phyloP scores from a whole-genome alignment of 2,888 invertebrate species.

The Gerris lacustris region DNA sequence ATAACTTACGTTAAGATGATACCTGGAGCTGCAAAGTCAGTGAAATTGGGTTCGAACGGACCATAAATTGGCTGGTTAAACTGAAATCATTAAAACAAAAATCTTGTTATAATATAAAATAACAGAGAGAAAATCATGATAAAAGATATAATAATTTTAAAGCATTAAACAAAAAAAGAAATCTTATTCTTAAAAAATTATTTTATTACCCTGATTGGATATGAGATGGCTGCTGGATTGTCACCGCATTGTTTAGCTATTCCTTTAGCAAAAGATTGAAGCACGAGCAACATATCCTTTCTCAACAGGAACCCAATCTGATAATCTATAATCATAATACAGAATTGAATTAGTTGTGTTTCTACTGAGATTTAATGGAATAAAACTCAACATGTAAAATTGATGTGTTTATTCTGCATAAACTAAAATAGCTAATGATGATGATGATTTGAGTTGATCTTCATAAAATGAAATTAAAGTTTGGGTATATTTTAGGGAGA shows the following conservation, averaged over 20 bases:
- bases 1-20: constrained; percentile 67
- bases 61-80: constrained; percentile 66
- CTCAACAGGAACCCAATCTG: constrained; percentile 72
- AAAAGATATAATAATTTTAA: too few relatives aligned
- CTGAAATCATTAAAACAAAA: constrained; percentile 37
- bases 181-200: too few relatives aligned
- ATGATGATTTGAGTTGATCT: too few relatives aligned
- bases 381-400: too few relatives aligned
- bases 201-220: constrained; percentile 49
- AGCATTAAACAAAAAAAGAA: too few relatives aligned
- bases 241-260: constrained; percentile 51
- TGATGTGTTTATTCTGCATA: too few relatives aligned
- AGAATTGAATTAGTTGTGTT: neutral
- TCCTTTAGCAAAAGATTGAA: constrained; percentile 55
- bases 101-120: neutral
- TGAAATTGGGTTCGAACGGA: constrained; percentile 64
- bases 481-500: too few relatives aligned
- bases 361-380: neutral
- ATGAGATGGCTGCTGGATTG: constrained; percentile 48
- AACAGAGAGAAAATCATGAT: too few relatives aligned
- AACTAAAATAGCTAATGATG: too few relatives aligned
- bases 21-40: constrained; percentile 89
- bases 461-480: too few relatives aligned
- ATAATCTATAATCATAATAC: constrained; percentile 52
- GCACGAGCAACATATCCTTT: constrained; percentile 59